These are phyloP conservation scores for Epirrita christyi DNA, from an alignment of 2,888 invertebrate species.

Conservation along the genomic window DNA sequence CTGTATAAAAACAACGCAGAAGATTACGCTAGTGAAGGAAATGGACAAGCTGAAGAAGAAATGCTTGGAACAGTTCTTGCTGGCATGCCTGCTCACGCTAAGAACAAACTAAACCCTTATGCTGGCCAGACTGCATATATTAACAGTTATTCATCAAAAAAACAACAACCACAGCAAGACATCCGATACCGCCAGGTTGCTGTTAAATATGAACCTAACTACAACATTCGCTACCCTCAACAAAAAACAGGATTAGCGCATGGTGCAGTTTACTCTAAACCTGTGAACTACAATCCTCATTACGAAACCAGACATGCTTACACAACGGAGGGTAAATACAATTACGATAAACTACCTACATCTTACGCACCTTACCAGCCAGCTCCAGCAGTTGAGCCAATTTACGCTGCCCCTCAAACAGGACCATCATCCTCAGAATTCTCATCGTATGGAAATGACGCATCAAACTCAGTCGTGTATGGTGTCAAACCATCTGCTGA, in stretches of 20 bases:
- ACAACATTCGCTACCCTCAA: conserved; percentile 73
- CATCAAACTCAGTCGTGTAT: conserved; percentile 71
- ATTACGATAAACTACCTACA: conserved; percentile 61
- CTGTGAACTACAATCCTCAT: conserved; percentile 68
- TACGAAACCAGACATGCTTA: conserved; percentile 76
- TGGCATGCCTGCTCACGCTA: conserved; percentile 86
- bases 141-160: conserved; percentile 70
- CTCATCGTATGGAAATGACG: conserved; percentile 67
- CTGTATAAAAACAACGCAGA: conserved; percentile 88
- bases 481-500: conserved; percentile 75
- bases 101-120: conserved; percentile 76
- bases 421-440: conserved; percentile 60
- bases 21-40: conserved; percentile 87
- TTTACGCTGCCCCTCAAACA: conserved; percentile 73
- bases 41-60: conserved; percentile 91
- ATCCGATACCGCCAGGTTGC: conserved; percentile 75
- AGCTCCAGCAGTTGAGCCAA: conserved; percentile 72
- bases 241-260: conserved; percentile 80
- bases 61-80: conserved; percentile 90
- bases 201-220: conserved; percentile 69
- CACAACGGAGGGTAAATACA: conserved; percentile 69
- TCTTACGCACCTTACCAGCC: conserved; percentile 60
- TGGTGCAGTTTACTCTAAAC: conserved; percentile 75
- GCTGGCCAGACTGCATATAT: conserved; percentile 71
- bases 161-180: conserved; percentile 64